Evolutionary conservation across 2,797 vertebrate species (phyloP), one percentile per base, ranked within the genome.

Genomic region (Denticeps clupeoides): DNA sequence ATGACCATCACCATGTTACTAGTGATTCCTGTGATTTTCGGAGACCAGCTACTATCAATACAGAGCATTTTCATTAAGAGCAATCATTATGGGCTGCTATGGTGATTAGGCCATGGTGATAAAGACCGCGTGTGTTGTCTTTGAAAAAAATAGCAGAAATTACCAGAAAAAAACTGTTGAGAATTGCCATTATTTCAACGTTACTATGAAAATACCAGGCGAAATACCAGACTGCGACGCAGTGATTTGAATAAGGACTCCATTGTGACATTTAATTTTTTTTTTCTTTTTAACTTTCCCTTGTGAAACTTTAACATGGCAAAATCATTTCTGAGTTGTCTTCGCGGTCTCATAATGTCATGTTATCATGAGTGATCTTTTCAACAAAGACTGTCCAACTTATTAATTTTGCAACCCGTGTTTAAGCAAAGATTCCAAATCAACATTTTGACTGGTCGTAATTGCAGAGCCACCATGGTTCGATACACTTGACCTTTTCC

Each of bases 401-500:
- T 62, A 62, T 80, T 82, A 73, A 81, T 79, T 77, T 74, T 64
- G 67, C 64, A 68, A 60, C 69, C 64, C 58, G 63, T 64, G 77
- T 62, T 62, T 59, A 37, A 60, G 65, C 66, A 58, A 58, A 63
- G 63, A 55, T 69, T 59, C 61, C 62, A 62, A 63, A 68, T 71
- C 71, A 71, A 65, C 64, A 68, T 64, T 65, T 50, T 60, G 67
- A 60, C 58, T 60, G 61, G 51, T 53, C 56, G 76, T 85, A 84
- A 85, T 85, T 85, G 80, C 73, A 18, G 69, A 75, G 80, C 68
- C 73, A 73, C 74, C 77, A 78, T 65, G 81, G 76, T 82, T 78
- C 67, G 80, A 80, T 82, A 78, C 78, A 71, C 79, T 76, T 76
- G 80, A 85, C 82, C 83, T 84, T 80, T 74, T 73, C 70, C 71